A percentile compares a stretch with the other conserved stretches of the same genome.
Conservation (phyloP, 2,113 vertebrate species). For the Sarotherodon lohbergeri region DNA sequence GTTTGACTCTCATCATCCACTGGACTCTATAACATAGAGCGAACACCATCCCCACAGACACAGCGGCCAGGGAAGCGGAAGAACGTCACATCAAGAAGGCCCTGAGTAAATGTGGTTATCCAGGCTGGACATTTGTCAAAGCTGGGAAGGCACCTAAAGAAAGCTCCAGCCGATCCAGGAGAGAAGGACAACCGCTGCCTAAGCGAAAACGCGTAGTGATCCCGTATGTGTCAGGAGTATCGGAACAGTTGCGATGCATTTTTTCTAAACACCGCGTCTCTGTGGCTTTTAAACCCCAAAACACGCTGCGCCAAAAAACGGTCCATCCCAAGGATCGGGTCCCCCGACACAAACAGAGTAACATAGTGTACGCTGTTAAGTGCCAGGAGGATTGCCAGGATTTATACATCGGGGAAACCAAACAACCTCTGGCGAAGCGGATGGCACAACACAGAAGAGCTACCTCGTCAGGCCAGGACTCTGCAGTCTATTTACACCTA, state of each 20-base stretch:
- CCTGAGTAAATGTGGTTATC: background rate
- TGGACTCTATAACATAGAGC: fast-evolving
- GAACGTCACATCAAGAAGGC: background rate
- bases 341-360: fast-evolving
- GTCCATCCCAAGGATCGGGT: background rate
- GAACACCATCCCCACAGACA: background rate
- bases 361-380: fast-evolving
- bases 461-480: fast-evolving
- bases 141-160: background rate
- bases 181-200: background rate
- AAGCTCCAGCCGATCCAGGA: fast-evolving
- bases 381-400: background rate
- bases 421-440: fast-evolving
- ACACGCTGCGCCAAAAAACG: fast-evolving
- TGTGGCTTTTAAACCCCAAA: background rate
- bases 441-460: background rate
- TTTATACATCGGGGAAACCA: background rate
- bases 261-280: fast-evolving
- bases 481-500: background rate
- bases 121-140: background rate
- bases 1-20: background rate
- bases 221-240: background rate
- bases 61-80: background rate
- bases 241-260: fast-evolving
- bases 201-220: fast-evolving